Conservation (phyloP, 2,888 invertebrate genomes). For the Neoascia interrupta region DNA sequence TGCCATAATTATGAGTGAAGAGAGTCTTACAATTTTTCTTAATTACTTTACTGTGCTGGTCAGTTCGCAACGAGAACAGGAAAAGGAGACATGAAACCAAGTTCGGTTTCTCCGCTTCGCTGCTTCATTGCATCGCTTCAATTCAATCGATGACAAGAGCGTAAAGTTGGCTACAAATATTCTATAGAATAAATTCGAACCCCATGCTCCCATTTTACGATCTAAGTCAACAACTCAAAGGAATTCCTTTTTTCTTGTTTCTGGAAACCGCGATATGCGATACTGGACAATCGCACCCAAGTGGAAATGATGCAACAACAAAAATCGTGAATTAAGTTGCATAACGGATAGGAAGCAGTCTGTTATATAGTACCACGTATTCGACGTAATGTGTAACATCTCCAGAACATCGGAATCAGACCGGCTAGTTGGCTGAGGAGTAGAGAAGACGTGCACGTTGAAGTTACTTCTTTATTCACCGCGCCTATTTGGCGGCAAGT, state of each 20-base stretch:
- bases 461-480: too few species aligned
- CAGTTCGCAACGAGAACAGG: conserved; percentile 5
- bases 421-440: too few species aligned
- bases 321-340: conserved; percentile 63
- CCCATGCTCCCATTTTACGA: conserved; percentile 53
- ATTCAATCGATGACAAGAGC: conserved; percentile 61
- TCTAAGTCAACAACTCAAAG: conserved; percentile 48
- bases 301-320: conserved; percentile 65
- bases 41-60: conserved; percentile 23
- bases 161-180: conserved; percentile 18
- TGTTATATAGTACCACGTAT: conserved; percentile 35
- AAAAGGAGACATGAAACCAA: not conserved
- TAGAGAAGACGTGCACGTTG: too few species aligned
- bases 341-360: conserved; percentile 67
- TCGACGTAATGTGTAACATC: conserved; percentile 47
- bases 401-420: conserved; percentile 62
- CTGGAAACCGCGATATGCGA: conserved; percentile 57
- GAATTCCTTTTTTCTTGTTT: conserved; percentile 32
- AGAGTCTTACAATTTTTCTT: conserved; percentile 7
- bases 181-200: conserved; percentile 20
- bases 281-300: conserved; percentile 66
- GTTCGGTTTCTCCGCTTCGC: conserved; percentile 22
- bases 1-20: conserved; percentile 48
- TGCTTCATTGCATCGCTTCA: conserved; percentile 57
- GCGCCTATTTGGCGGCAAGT: conserved; percentile 26